Conservation (phyloP, 1,140 invertebrate species). For the Portunus trituberculatus region DNA sequence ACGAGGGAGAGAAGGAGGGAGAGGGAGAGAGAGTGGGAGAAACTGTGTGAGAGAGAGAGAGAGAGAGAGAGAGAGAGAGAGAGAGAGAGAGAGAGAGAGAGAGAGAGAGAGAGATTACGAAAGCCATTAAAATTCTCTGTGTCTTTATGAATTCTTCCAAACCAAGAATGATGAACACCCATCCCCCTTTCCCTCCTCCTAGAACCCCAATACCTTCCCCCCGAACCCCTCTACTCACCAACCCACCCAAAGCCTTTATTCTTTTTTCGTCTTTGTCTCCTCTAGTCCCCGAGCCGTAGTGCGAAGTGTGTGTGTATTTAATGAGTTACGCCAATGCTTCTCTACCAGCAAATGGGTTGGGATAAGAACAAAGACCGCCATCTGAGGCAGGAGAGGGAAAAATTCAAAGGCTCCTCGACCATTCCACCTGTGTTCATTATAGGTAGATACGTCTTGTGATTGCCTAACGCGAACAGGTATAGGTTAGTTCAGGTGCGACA, state of each 20-base stretch:
- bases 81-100: slow-evolving; percentile 49
- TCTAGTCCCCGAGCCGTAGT: background rate
- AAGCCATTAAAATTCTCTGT: background rate
- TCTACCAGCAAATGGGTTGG: background rate
- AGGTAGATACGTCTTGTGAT: too few species aligned
- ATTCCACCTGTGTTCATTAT: too few species aligned
- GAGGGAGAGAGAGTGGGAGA: background rate
- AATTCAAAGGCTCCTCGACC: too few species aligned
- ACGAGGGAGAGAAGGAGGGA: background rate
- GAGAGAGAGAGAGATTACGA: slow-evolving; percentile 37
- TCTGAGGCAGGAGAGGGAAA: too few species aligned
- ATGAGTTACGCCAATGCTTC: background rate
- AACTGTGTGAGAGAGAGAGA: background rate
- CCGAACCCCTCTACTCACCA: background rate
- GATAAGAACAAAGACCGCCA: background rate
- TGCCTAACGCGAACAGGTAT: background rate
- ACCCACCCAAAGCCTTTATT: background rate
- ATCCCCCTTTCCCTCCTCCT: background rate
- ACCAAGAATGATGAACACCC: slow-evolving; percentile 6
- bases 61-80: background rate
- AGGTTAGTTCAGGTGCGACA: background rate
- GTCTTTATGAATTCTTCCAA: slow-evolving; percentile 23
- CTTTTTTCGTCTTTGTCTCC: background rate
- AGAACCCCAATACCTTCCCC: background rate
- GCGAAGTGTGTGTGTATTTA: background rate